Conservation (phyloP, 1,140 invertebrate genomes). For the Drosophila oshimai region DNA sequence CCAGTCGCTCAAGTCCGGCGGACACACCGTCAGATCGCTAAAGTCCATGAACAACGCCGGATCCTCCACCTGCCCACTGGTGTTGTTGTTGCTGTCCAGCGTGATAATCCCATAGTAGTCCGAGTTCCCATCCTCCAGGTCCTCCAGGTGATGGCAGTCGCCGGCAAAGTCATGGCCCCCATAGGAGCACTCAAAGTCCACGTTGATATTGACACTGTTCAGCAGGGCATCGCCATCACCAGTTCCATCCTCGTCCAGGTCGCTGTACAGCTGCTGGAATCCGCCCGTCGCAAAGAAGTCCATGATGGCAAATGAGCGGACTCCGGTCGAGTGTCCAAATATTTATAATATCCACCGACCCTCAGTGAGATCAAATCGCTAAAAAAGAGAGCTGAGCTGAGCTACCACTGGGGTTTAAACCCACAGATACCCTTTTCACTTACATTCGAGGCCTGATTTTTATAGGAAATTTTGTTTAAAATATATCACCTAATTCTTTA, state of each 20-base stretch:
- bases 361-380: too few species aligned
- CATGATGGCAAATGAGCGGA: conserved; percentile 55
- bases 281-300: conserved; percentile 79
- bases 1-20: conserved; percentile 71
- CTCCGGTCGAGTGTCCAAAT: conserved; percentile 51
- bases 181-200: conserved; percentile 31
- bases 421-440: background rate
- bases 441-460: too few species aligned
- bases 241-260: conserved; percentile 54
- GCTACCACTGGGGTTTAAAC: background rate
- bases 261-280: conserved; percentile 76
- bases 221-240: background rate
- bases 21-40: conserved; percentile 9
- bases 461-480: too few species aligned
- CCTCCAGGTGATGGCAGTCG: background rate
- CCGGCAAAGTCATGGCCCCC: conserved; percentile 12
- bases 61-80: background rate
- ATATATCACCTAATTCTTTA: too few species aligned
- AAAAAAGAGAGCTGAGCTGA: too few species aligned
- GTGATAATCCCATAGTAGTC: conserved; percentile 69
- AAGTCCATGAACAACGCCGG: conserved; percentile 47
- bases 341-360: conserved; percentile 49
- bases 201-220: background rate
- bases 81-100: conserved; percentile 45
- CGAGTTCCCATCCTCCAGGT: conserved; percentile 8